phyloP scores from a whole-genome alignment of 2,888 invertebrate species.

The Napeogenes sylphis region DNA sequence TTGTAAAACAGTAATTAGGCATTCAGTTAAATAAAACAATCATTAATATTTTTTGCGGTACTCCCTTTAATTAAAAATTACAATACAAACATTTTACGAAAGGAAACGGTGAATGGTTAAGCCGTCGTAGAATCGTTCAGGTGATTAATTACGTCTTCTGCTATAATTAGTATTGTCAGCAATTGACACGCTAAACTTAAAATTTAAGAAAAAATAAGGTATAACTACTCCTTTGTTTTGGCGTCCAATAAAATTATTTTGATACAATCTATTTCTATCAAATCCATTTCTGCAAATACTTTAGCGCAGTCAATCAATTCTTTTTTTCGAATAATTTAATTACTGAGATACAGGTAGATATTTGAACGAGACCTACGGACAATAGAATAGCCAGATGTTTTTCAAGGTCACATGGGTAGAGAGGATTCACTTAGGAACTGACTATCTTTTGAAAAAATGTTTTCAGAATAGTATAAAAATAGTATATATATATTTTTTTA shows the following conservation, averaged over 20 bases:
- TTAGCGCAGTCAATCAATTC: too few species aligned
- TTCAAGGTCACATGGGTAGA: too few species aligned
- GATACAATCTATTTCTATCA: too few species aligned
- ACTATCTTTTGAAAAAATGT: too few species aligned
- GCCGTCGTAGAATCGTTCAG: constrained; percentile 10
- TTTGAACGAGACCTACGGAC: too few species aligned
- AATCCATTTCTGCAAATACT: too few species aligned
- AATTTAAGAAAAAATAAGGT: not conserved
- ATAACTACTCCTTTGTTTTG: not conserved
- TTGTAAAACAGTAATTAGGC: not conserved
- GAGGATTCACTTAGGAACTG: too few species aligned
- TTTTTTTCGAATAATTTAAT: too few species aligned
- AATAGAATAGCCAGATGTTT: too few species aligned
- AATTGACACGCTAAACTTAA: constrained; percentile 1
- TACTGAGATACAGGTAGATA: too few species aligned
- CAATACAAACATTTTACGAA: constrained; percentile 58
- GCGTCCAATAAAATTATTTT: not conserved
- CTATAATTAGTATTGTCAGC: constrained; percentile 9
- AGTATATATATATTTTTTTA: too few species aligned
- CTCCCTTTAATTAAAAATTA: constrained; percentile 64
- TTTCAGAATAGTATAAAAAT: too few species aligned
- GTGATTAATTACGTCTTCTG: constrained; percentile 13
- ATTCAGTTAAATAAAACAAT: constrained; percentile 43
- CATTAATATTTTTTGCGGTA: constrained; percentile 62
- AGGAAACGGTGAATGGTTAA: constrained; percentile 29